A percentile compares a stretch with the other conserved stretches of the same genome.
phyloP scores from a whole-genome alignment of 1,140 invertebrate genomes.

The Geopemphigus sp. region DNA sequence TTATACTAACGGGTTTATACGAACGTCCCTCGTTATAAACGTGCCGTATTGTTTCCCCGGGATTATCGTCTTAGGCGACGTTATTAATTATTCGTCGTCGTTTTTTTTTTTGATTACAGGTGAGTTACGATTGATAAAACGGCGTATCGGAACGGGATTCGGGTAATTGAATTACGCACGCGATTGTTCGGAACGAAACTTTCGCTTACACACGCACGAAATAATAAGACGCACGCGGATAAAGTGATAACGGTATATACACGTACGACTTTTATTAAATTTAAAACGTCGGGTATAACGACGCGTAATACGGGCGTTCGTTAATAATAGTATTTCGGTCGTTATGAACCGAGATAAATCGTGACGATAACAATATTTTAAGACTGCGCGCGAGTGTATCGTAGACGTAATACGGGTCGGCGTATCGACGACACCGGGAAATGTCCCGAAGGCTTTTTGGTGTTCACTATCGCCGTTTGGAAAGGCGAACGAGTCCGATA shows the following conservation, averaged over 20 bases:
- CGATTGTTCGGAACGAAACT: not conserved
- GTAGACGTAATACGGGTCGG: too few species aligned
- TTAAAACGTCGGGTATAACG: not conserved
- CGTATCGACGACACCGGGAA: too few species aligned
- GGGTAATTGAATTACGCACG: constrained; percentile 8
- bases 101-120: constrained; percentile 17
- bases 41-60: too few species aligned
- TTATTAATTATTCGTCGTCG: not conserved
- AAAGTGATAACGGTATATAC: not conserved
- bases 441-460: too few species aligned
- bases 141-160: not conserved
- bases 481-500: too few species aligned
- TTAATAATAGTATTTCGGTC: not conserved
- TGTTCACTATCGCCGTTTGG: too few species aligned
- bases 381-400: too few species aligned
- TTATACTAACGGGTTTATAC: too few species aligned
- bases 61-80: too few species aligned
- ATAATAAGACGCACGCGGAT: not conserved
- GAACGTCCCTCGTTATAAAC: too few species aligned
- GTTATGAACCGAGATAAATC: too few species aligned
- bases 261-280: not conserved
- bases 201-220: not conserved
- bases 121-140: constrained; percentile 22
- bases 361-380: too few species aligned
- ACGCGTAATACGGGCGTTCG: not conserved